phyloP scores from a whole-genome alignment of 2,113 vertebrate genomes.

The Ailuropoda melanoleuca region DNA sequence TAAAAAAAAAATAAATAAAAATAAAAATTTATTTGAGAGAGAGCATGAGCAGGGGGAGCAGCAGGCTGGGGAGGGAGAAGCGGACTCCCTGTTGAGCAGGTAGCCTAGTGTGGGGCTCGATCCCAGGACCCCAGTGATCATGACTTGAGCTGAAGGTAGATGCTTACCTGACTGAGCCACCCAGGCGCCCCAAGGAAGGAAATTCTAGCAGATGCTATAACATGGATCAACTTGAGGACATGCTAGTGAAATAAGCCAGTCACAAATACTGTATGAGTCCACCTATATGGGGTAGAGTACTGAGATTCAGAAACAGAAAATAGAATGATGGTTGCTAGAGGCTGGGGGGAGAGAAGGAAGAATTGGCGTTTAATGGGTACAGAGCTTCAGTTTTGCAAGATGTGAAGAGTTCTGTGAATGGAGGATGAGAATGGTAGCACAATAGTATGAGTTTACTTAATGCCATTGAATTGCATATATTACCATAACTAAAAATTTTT shows the following conservation, averaged over 20 bases:
- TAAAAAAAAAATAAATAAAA: too few species aligned
- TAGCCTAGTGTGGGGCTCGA: too few species aligned
- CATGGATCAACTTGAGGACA: neutral
- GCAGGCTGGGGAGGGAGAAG: neutral
- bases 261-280: neutral
- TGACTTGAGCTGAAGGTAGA: neutral
- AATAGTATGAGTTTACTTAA: neutral
- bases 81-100: neutral
- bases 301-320: neutral
- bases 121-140: neutral
- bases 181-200: neutral
- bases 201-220: neutral
- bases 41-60: too few species aligned
- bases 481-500: neutral
- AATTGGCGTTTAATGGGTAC: neutral
- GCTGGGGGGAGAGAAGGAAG: neutral
- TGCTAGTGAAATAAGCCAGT: neutral
- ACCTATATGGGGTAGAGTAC: neutral
- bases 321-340: neutral
- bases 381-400: neutral
- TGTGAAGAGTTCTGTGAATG: neutral
- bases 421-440: neutral
- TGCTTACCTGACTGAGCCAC: neutral
- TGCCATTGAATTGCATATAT: neutral
- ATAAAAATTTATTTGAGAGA: neutral